Percentiles rank a stretch among this genome's conserved stretches.
Conservation (phyloP, 2,113 vertebrate species). For the Camelus dromedarius region DNA sequence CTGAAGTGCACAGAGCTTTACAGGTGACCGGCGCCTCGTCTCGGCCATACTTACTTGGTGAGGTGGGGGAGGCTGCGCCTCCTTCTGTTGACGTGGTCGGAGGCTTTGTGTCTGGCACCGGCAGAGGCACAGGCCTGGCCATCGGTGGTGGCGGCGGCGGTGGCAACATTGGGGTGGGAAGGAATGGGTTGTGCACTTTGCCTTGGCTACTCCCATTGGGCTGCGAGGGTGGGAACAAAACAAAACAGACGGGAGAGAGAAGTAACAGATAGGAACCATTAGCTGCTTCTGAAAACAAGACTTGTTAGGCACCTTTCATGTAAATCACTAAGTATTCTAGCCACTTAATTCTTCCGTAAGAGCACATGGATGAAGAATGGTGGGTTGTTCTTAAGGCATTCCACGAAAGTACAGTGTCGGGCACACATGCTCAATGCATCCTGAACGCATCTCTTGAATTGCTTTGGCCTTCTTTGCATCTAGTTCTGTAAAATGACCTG, state of each 20-base stretch:
- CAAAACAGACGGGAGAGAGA: constrained; percentile 68
- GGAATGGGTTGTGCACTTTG: constrained; percentile 99
- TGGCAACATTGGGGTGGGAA: constrained; percentile 99
- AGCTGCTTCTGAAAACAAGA: constrained; percentile 53
- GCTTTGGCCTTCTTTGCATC: background rate
- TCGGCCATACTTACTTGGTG: constrained; percentile 94
- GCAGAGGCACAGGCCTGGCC: constrained; percentile 98
- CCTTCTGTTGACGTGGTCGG: constrained; percentile 97
- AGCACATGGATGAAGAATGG: background rate
- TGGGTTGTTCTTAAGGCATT: background rate
- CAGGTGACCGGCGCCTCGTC: background rate
- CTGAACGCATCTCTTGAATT: background rate
- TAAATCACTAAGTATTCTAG: constrained; percentile 4
- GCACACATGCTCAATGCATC: background rate
- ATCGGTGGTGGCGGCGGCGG: constrained; percentile 98
- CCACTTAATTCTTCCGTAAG: background rate
- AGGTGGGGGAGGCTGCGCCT: constrained; percentile 97
- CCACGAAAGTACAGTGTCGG: background rate
- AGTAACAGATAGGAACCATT: constrained; percentile 67
- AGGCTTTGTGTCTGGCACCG: constrained; percentile 98
- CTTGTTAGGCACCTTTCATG: background rate
- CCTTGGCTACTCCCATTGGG: constrained; percentile 99
- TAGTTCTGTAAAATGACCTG: background rate
- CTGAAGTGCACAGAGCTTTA: background rate
- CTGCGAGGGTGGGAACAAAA: constrained; percentile 85